Percentiles rank a stretch among this genome's conserved stretches.
phyloP scores from a whole-genome alignment of 1,140 invertebrate genomes.

The Nixonia krombeini region DNA sequence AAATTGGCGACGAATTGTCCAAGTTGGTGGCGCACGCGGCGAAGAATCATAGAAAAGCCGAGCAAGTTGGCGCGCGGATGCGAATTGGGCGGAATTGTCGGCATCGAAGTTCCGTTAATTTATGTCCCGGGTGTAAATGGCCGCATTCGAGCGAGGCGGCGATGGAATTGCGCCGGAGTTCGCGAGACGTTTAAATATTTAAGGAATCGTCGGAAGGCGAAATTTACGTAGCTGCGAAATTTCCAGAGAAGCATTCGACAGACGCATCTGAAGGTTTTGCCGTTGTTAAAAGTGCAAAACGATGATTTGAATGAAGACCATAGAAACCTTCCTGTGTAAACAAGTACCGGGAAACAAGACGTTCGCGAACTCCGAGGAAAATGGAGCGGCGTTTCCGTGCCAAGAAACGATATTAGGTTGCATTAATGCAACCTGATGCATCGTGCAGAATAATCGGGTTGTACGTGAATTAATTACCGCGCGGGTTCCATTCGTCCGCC shows the following conservation, averaged over 20 bases:
- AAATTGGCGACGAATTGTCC: slow-evolving; percentile 2
- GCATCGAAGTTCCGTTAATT: slow-evolving; percentile 12
- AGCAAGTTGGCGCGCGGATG: slow-evolving; percentile 14
- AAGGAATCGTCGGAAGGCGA: too few species aligned
- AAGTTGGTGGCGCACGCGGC: slow-evolving; percentile 1
- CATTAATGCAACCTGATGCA: slow-evolving; percentile 14
- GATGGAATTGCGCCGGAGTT: background rate
- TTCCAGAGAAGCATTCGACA: too few species aligned
- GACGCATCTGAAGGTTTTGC: too few species aligned
- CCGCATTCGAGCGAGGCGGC: background rate
- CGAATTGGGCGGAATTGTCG: slow-evolving; percentile 14
- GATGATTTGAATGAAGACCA: too few species aligned
- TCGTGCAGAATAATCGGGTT: slow-evolving; percentile 9
- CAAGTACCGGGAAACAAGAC: too few species aligned
- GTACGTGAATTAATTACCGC: slow-evolving; percentile 16
- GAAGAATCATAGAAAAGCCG: slow-evolving; percentile 16
- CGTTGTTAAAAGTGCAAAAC: too few species aligned
- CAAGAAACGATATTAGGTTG: slow-evolving; percentile 13
- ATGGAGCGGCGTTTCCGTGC: background rate
- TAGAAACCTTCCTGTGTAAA: too few species aligned
- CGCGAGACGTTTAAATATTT: background rate
- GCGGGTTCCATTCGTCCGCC: slow-evolving; percentile 3
- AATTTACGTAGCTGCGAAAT: too few species aligned
- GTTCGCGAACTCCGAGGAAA: too few species aligned
- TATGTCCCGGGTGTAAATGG: slow-evolving; percentile 7